Base-by-base conservation (phyloP, 2,888 invertebrate species). In the Folsomia candida region DNA sequence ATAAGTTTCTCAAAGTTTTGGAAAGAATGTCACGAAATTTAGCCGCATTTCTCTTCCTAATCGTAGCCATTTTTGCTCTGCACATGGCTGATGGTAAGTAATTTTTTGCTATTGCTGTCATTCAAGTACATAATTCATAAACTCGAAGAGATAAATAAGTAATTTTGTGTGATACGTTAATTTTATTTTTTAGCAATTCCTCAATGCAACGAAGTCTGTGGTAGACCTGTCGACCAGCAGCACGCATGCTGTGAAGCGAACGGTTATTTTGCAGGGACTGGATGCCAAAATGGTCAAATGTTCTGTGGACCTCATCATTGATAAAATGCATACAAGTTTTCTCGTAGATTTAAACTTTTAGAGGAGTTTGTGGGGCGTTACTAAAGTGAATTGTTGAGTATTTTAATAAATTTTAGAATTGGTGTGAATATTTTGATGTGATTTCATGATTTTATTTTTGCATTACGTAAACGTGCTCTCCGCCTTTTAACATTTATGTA, bases 171-270 rank as follows among this genome's bases (percentile, higher is more conserved):
- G 4, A 37, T 37, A 4, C 37, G 6, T 4, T 37, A 9, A 37
- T 37, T 37, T 37, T 37, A 9, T 37, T 37, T 37, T 18, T 20
- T 22, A 54, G 54, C 54, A 6, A 54, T 54, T 54, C 18, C 20
- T 20, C 54, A 54, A 54, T 54, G 54, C 20, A n/a, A 6, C 22
- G 54, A 54, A 54, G 54, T 54, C n/a, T 54, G 54, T 54, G 54
- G 54, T 20, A 18, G 54, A 20, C 54, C 54, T 20, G 20, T 14
- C 4, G 54, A 54, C 20, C 54, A 54, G n/a, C 54, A 54, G 22
- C 11, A 54, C n/a, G 18, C 54, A 14, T 54, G 54, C 54, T 54
- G 54, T 22, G 22, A 14, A n/a, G 54, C 54, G 6, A 54, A 54
- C n/a, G 54, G 54, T 20, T 54, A 54, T 54, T 54, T 20, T 22